These are phyloP conservation scores for Entomyzon cyanotis DNA, from an alignment of 2,113 vertebrate species.

Conservation along the genomic window DNA sequence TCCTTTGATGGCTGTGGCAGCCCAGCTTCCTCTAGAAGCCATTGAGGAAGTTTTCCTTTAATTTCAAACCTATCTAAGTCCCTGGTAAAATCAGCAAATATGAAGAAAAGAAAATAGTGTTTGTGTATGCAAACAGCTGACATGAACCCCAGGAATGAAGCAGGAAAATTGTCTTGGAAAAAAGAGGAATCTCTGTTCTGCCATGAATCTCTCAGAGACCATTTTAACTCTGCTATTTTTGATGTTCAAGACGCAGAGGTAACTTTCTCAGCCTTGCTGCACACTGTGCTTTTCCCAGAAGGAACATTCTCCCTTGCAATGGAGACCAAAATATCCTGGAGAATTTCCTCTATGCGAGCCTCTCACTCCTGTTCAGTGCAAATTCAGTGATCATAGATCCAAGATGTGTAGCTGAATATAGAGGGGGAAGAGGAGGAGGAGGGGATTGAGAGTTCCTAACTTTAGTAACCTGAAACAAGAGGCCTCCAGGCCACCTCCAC, in stretches of 20 bases:
- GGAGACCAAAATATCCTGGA: constrained; percentile 23
- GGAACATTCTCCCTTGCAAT: background rate
- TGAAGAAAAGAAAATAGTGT: background rate
- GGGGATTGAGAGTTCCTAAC: background rate
- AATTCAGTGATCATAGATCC: background rate
- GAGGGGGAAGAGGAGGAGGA: background rate
- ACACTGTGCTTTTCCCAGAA: background rate
- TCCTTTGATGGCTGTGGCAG: background rate
- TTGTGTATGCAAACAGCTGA: background rate
- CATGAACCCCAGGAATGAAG: background rate
- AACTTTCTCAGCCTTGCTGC: background rate
- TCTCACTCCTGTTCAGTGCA: background rate
- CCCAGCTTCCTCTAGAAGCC: background rate
- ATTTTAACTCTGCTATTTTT: constrained; percentile 8
- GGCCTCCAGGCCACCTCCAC: accelerated
- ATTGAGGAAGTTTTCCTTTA: background rate
- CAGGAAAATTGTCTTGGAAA: background rate
- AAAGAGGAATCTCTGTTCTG: background rate
- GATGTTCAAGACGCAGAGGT: background rate
- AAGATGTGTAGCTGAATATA: background rate
- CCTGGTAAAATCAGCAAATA: background rate
- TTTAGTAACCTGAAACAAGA: background rate
- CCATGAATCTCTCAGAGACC: background rate
- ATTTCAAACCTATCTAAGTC: background rate
- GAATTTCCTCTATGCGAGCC: background rate